phyloP scores from a whole-genome alignment of 2,113 vertebrate genomes.

The Dendropsophus ebraccatus region DNA sequence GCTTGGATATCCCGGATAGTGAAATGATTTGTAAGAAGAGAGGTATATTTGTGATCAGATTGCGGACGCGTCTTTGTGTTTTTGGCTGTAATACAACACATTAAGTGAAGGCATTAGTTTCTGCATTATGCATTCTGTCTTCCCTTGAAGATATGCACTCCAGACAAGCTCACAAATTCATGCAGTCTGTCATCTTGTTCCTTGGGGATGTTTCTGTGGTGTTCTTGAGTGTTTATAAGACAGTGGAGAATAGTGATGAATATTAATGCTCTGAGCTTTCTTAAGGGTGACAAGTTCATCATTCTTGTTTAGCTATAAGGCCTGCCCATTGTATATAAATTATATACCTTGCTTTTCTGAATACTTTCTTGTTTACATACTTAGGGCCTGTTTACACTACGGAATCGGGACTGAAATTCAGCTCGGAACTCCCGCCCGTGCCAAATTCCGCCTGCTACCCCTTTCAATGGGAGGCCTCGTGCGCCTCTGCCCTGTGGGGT shows the following conservation, averaged over 20 bases:
- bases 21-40: not conserved
- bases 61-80: conserved; percentile 2
- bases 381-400: too few species aligned
- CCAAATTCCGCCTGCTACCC: too few species aligned
- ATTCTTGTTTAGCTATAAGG: not conserved
- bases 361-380: not conserved
- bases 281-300: conserved; percentile 1
- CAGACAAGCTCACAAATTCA: conserved; percentile 24
- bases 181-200: conserved; percentile 41
- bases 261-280: conserved; percentile 11
- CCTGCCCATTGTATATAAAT: not conserved
- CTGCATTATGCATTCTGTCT: not conserved
- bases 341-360: not conserved
- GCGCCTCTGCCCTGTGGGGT: too few species aligned
- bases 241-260: conserved; percentile 33
- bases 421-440: too few species aligned
- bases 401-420: too few species aligned
- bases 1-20: not conserved
- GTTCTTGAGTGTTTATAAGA: conserved; percentile 43
- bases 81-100: not conserved
- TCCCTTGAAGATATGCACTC: not conserved
- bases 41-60: not conserved
- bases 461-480: too few species aligned
- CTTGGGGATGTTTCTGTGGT: conserved; percentile 25
- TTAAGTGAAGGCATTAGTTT: not conserved